Evolutionary conservation across 2,888 invertebrate genomes (phyloP).

Genomic region (Polydrusus cervinus): DNA sequence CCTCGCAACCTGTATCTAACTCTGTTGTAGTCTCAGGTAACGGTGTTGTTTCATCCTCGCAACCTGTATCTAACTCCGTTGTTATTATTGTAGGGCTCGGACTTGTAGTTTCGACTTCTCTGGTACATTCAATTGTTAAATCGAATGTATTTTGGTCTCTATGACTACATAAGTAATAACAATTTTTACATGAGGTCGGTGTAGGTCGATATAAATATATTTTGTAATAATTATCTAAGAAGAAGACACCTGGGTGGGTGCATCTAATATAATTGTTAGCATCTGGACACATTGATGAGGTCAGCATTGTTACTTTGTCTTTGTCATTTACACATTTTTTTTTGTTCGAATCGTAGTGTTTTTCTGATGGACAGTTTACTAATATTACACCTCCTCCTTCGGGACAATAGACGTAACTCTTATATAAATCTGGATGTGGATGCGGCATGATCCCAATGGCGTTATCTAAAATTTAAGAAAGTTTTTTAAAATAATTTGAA

Average conservation of each 20-base stretch:
- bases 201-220: not conserved
- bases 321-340: conserved; percentile 33
- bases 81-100: not conserved
- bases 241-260: conserved; percentile 34
- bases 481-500: not conserved
- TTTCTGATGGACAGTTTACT: conserved; percentile 1
- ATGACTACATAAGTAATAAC: conserved; percentile 49
- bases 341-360: conserved; percentile 36
- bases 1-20: not conserved
- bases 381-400: conserved; percentile 19
- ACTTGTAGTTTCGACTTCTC: conserved; percentile 24
- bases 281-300: conserved; percentile 34
- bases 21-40: not conserved
- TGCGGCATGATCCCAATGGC: conserved; percentile 2
- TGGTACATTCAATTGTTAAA: conserved; percentile 39
- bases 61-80: not conserved
- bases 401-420: conserved; percentile 17
- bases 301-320: conserved; percentile 36
- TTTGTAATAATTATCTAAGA: conserved; percentile 24
- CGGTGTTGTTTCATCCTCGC: not conserved
- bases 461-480: not conserved
- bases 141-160: conserved; percentile 32
- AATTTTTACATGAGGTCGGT: conserved; percentile 29
- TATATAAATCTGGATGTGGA: conserved; percentile 29
- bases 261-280: conserved; percentile 43